These are phyloP conservation scores for Acromyrmex echinatior DNA, from an alignment of 1,140 invertebrate genomes.

Conservation along the genomic window DNA sequence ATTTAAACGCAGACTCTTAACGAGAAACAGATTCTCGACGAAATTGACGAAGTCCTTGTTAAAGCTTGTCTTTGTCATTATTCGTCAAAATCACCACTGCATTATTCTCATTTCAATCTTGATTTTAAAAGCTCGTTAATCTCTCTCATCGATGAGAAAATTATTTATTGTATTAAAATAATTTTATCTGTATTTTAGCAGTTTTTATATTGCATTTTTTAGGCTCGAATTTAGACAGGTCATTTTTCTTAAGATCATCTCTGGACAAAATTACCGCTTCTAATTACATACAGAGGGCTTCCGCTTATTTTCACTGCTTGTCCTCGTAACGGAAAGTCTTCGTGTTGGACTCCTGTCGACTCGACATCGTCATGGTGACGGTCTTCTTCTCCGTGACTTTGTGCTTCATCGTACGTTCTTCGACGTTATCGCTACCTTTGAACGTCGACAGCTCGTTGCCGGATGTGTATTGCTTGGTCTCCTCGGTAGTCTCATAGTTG, in stretches of 20 bases:
- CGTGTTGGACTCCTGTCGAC: slow-evolving; percentile 86
- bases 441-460: slow-evolving; percentile 81
- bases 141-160: neutral
- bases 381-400: slow-evolving; percentile 87
- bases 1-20: neutral
- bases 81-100: neutral
- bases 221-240: slow-evolving; percentile 10
- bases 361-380: slow-evolving; percentile 85
- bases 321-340: slow-evolving; percentile 86
- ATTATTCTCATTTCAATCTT: slow-evolving; percentile 14
- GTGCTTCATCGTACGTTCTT: slow-evolving; percentile 87
- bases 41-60: neutral
- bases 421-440: slow-evolving; percentile 82
- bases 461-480: slow-evolving; percentile 81
- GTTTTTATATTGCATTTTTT: neutral
- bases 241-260: slow-evolving; percentile 9
- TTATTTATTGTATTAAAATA: slow-evolving; percentile 15
- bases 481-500: slow-evolving; percentile 84
- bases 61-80: neutral
- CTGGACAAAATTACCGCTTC: neutral
- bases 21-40: neutral
- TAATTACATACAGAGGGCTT: neutral
- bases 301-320: slow-evolving; percentile 68
- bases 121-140: slow-evolving; percentile 22
- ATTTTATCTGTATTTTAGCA: neutral